Evolutionary conservation across 2,797 vertebrate genomes (phyloP).

Genomic region (Oreochromis grahami): DNA sequence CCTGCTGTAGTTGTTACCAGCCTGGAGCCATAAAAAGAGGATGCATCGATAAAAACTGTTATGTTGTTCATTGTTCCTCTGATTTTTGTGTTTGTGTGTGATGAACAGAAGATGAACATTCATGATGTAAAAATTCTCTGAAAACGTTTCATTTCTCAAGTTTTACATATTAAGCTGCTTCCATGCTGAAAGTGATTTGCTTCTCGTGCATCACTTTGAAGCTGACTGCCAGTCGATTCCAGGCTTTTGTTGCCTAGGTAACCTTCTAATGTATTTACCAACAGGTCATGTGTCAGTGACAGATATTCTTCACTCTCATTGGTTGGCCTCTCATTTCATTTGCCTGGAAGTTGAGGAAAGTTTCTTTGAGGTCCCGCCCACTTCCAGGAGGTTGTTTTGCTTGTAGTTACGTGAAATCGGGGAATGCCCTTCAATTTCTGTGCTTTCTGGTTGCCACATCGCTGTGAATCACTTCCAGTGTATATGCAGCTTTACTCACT

Average conservation of each 20-base stretch:
- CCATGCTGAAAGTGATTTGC: not conserved
- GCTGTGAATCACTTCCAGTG: not conserved
- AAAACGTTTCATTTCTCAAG: not conserved
- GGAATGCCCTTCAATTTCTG: not conserved
- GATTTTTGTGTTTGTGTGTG: not conserved
- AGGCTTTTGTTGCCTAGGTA: not conserved
- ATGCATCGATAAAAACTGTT: not conserved
- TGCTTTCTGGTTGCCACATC: not conserved
- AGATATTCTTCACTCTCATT: not conserved
- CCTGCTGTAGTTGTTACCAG: not conserved
- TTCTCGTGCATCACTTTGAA: not conserved
- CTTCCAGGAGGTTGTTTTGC: not conserved
- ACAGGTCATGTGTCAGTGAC: not conserved
- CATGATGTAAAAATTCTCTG: not conserved
- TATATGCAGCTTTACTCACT: not conserved
- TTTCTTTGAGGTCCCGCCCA: not conserved
- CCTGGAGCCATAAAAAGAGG: not conserved
- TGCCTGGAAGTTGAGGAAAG: not conserved
- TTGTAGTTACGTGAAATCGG: not conserved
- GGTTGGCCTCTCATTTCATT: not conserved
- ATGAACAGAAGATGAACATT: not conserved
- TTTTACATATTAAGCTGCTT: not conserved
- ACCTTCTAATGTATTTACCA: not conserved
- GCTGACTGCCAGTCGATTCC: not conserved
- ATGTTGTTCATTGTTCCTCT: not conserved